Percentiles rank a stretch among this genome's conserved stretches.
These are phyloP conservation scores for Diuraphis noxia DNA, from an alignment of 1,140 invertebrate genomes.

Conservation along the genomic window DNA sequence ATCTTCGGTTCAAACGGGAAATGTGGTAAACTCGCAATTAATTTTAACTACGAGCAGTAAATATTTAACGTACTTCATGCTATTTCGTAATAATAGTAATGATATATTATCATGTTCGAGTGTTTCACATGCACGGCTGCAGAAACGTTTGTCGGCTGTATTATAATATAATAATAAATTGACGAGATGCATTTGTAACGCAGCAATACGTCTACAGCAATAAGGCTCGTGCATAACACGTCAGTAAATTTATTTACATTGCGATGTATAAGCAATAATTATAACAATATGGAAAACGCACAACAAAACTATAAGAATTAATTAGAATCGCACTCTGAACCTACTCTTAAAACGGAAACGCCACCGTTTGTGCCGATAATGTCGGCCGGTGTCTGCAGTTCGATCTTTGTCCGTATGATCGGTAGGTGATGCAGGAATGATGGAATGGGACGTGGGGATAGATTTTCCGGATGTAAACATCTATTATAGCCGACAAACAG, in stretches of 20 bases:
- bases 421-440: too few species aligned
- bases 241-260: not conserved
- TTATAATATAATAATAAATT: not conserved
- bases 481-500: too few species aligned
- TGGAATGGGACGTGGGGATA: too few species aligned
- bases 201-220: not conserved
- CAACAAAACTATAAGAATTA: not conserved
- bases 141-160: not conserved
- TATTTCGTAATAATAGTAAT: constrained; percentile 2
- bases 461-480: too few species aligned
- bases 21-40: not conserved
- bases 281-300: not conserved
- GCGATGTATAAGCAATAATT: not conserved
- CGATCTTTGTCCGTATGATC: too few species aligned
- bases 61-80: not conserved
- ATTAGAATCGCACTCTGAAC: too few species aligned
- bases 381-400: too few species aligned
- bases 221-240: not conserved
- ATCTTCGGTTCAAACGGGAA: not conserved
- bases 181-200: not conserved
- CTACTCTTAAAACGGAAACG: not conserved
- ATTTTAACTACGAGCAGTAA: constrained; percentile 1
- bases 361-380: too few species aligned
- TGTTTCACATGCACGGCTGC: not conserved
- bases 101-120: not conserved